A percentile compares a stretch with the other conserved stretches of the same genome.
These are phyloP conservation scores for Nowickia ferox DNA, from an alignment of 2,888 invertebrate genomes.

Conservation along the genomic window DNA sequence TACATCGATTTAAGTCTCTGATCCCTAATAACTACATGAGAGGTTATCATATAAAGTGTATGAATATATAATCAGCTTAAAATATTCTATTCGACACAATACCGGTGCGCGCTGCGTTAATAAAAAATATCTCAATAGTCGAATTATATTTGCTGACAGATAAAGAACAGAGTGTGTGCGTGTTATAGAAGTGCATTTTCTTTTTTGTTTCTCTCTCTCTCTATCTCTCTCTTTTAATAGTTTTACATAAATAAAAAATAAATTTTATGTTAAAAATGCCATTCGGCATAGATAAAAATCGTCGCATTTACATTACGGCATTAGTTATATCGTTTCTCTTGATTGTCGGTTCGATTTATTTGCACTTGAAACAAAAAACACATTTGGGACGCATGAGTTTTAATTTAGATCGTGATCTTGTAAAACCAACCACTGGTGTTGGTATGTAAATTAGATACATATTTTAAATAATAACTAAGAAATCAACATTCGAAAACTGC, in stretches of 20 bases:
- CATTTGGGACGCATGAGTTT: slow-evolving; percentile 76
- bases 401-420: slow-evolving; percentile 55
- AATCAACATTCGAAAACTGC: neutral
- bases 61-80: slow-evolving; percentile 54
- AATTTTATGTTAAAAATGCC: slow-evolving; percentile 38
- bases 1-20: slow-evolving; percentile 34
- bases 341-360: slow-evolving; percentile 76
- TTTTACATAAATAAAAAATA: neutral
- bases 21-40: neutral
- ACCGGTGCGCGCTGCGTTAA: neutral
- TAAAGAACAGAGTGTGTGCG: neutral
- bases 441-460: slow-evolving; percentile 69
- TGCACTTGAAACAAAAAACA: slow-evolving; percentile 76
- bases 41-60: slow-evolving; percentile 59
- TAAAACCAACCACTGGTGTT: slow-evolving; percentile 72
- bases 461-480: slow-evolving; percentile 9
- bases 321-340: slow-evolving; percentile 76
- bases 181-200: slow-evolving; percentile 9
- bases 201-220: neutral
- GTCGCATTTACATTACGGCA: slow-evolving; percentile 73
- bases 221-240: neutral
- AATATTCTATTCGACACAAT: slow-evolving; percentile 5
- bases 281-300: slow-evolving; percentile 63
- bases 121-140: slow-evolving; percentile 28
- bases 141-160: slow-evolving; percentile 22